Evolutionary conservation across 1,140 invertebrate species (phyloP).

Genomic region (Tetranychus urticae): DNA sequence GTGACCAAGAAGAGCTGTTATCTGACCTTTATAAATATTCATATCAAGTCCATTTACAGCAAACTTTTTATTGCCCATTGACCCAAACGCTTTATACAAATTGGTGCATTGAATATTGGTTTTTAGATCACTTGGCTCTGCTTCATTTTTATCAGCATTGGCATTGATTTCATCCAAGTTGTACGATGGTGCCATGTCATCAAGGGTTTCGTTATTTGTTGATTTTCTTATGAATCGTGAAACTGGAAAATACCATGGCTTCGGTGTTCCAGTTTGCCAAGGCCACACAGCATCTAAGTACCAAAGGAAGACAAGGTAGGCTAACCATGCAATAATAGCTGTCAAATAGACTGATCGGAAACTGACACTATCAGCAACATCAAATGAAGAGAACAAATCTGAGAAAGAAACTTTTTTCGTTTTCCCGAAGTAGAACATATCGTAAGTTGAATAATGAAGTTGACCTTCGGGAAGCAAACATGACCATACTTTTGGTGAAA

Average conservation of each 20-base stretch:
- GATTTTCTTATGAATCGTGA: no score
- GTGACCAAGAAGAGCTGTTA: conserved; percentile 32
- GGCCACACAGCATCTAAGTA: conserved; percentile 19
- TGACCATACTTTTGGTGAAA: not conserved
- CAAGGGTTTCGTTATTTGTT: no score
- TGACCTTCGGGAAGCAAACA: not conserved
- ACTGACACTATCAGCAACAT: not conserved
- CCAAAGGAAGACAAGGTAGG: conserved; percentile 10
- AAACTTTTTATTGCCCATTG: conserved; percentile 19
- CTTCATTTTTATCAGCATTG: conserved; percentile 19
- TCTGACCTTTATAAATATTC: conserved; percentile 51
- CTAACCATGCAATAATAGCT: not conserved
- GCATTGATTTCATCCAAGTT: conserved; percentile 17
- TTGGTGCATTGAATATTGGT: conserved; percentile 14
- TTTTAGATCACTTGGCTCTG: not conserved
- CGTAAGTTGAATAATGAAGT: not conserved
- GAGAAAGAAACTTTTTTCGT: not conserved
- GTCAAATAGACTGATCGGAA: not conserved
- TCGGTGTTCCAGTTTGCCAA: conserved; percentile 19
- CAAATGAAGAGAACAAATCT: not conserved
- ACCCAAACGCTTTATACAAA: conserved; percentile 16
- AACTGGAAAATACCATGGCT: conserved; percentile 9
- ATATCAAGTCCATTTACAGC: conserved; percentile 41
- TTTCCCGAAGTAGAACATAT: not conserved
- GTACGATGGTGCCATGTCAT: no score